Percentiles rank a stretch among this genome's conserved stretches.
Conservation (phyloP, 2,888 invertebrate species). For the Idaea biselata region DNA sequence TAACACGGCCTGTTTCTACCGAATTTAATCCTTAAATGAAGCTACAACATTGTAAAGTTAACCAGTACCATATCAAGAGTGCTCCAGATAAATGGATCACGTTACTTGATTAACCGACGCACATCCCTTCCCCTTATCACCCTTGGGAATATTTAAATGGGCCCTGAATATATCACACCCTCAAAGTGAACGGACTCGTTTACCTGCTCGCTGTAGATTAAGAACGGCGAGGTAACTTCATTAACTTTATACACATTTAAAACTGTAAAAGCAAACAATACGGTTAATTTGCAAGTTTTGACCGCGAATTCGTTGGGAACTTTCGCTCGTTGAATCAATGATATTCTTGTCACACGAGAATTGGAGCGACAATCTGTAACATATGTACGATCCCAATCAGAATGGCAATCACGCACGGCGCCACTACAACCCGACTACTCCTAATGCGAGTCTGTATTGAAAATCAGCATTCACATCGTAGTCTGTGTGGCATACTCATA, state of each 20-base stretch:
- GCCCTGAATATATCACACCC: conserved; percentile 75
- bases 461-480: conserved; percentile 65
- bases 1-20: neutral
- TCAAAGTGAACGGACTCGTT: conserved; percentile 57
- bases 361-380: conserved; percentile 72
- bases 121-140: conserved; percentile 77
- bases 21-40: conserved; percentile 47
- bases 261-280: conserved; percentile 37
- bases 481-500: conserved; percentile 40
- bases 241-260: conserved; percentile 50
- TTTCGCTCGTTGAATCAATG: conserved; percentile 17
- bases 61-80: conserved; percentile 74
- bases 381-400: conserved; percentile 68
- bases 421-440: conserved; percentile 64
- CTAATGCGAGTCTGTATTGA: conserved; percentile 68
- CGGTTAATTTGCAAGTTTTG: conserved; percentile 19
- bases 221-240: conserved; percentile 65
- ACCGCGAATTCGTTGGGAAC: conserved; percentile 12
- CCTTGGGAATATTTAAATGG: conserved; percentile 79
- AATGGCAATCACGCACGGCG: conserved; percentile 72
- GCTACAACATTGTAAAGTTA: conserved; percentile 73
- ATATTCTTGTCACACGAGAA: conserved; percentile 66
- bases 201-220: conserved; percentile 66
- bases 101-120: conserved; percentile 79
- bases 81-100: conserved; percentile 79